Evolutionary conservation across 1,140 invertebrate genomes (phyloP), one percentile per base, ranked within the genome.

Genomic region (Gryllus bimaculatus): DNA sequence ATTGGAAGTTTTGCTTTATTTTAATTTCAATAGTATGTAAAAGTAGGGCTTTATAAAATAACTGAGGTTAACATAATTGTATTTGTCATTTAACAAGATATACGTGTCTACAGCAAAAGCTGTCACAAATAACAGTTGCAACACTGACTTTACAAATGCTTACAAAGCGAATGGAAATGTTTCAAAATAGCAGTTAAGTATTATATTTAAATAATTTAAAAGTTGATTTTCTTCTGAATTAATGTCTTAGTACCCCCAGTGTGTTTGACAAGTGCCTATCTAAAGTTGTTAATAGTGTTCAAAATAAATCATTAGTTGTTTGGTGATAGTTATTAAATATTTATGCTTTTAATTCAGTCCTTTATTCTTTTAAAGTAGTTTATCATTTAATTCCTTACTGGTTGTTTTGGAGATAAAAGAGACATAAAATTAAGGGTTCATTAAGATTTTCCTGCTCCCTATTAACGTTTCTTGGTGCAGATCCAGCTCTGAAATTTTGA

Each of bases 141-240:
- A 81, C 83, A n/a, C 87, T 75, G 92, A 94, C 81, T 97, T 85
- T 89, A 91, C 81, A 90, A 81, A 93, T 94, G 89, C 85, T 98
- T 75, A 88, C 89, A 78, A 92, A 91, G 80, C 89, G 96, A 82
- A 91, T 95, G 82, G 92, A 96, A 87, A 95, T 97, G 93, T 97
- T n/a, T 95, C 85, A 92, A 90, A 87, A 94, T 93, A 88, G 94
- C 95, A 39, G 93, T 91, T 49, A 90, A 93, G 93, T 95, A 87
- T 79, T 47, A n/a, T 78, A 8, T 76, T 54, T 21, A 73, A 80
- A n/a, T 48, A 7, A 39, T 39, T 39, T 39, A 39, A 39, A 39
- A 39, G 75, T 82, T n/a, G n/a, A 79, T 83, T 83, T 83, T 83
- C 81, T 79, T 39, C 84, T 84, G 76, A 21, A 75, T 8, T 78